A percentile compares a stretch with the other conserved stretches of the same genome.
phyloP scores from a whole-genome alignment of 2,888 invertebrate species.

The Sturmia bella region DNA sequence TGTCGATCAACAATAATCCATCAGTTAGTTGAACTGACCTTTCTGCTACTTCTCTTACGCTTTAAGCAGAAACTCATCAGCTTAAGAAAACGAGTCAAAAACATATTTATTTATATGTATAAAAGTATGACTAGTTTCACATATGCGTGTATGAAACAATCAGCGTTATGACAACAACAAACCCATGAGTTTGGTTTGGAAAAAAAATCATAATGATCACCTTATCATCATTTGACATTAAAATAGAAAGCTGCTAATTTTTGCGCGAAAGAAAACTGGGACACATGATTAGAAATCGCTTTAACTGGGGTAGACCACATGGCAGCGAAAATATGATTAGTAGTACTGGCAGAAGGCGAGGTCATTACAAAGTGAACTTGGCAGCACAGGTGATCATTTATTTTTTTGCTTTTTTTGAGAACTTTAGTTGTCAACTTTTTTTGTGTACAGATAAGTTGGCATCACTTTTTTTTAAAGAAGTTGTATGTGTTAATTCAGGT shows the following conservation, averaged over 20 bases:
- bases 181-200: conserved; percentile 23
- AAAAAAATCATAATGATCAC: not conserved
- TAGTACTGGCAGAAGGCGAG: no score
- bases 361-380: no score
- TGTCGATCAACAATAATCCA: conserved; percentile 31
- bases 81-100: not conserved
- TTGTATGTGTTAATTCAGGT: no score
- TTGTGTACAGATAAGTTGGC: no score
- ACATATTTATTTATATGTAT: no score
- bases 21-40: conserved; percentile 58
- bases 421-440: no score
- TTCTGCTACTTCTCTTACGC: conserved; percentile 80
- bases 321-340: not conserved
- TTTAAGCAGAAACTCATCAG: conserved; percentile 81
- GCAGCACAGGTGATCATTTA: no score
- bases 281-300: not conserved
- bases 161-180: conserved; percentile 50
- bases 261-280: conserved; percentile 17
- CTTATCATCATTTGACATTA: conserved; percentile 47
- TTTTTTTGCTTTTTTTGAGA: no score
- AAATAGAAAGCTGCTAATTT: conserved; percentile 44
- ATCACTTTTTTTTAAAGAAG: no score
- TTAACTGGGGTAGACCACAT: conserved; percentile 17
- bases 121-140: not conserved
- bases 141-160: conserved; percentile 13